Evolutionary conservation across 2,797 vertebrate genomes (phyloP).

Genomic region (Molossus molossus): DNA sequence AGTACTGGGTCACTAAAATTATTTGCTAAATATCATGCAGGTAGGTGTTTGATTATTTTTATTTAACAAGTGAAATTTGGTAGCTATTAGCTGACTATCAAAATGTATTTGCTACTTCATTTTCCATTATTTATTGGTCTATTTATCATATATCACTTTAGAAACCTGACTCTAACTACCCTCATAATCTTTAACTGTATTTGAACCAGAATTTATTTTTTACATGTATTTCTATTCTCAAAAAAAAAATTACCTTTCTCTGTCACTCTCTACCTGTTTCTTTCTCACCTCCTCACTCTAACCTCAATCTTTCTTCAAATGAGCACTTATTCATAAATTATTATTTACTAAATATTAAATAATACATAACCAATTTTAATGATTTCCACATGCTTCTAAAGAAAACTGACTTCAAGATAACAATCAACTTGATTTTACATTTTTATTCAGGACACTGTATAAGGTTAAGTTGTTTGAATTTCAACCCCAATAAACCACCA

Average conservation of each 20-base stretch:
- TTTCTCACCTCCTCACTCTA: not conserved
- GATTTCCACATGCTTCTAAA: not conserved
- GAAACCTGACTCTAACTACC: not conserved
- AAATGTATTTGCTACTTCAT: constrained; percentile 35
- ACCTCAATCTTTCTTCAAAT: not conserved
- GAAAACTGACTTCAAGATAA: not conserved
- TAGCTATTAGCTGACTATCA: not conserved
- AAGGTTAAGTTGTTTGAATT: not conserved
- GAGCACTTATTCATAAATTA: not conserved
- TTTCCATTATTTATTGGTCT: not conserved
- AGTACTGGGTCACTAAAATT: constrained; percentile 25
- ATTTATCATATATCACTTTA: not conserved
- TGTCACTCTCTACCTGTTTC: not conserved
- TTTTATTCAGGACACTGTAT: not conserved
- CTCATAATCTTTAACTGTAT: not conserved
- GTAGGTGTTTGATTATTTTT: not conserved
- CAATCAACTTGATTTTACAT: not conserved
- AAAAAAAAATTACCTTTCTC: not conserved
- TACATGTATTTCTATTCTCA: not conserved
- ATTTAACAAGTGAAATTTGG: not conserved
- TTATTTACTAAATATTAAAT: constrained; percentile 11
- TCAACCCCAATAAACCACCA: not conserved
- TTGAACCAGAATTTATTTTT: not conserved
- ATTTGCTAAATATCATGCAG: not conserved
- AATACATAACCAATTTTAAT: not conserved